phyloP scores from a whole-genome alignment of 2,113 vertebrate genomes.

The Saguinus midas region DNA sequence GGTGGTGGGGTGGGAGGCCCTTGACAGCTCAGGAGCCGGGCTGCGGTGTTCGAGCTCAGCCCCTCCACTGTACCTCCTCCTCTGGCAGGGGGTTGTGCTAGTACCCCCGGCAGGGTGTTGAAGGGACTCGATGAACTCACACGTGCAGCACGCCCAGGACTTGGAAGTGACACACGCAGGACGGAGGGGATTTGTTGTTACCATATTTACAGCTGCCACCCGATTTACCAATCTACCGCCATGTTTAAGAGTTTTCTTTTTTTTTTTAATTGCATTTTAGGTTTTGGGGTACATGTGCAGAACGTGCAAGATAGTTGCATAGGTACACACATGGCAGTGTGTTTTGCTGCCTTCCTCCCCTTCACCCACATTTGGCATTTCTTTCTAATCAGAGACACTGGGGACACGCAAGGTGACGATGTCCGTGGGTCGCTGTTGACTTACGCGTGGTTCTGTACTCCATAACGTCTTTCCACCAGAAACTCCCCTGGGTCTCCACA shows the following conservation, averaged over 20 bases:
- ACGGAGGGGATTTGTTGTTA: fast-evolving
- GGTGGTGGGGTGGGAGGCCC: neutral
- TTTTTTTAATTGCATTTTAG: too few relatives aligned
- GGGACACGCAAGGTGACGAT: neutral
- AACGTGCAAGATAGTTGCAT: too few relatives aligned
- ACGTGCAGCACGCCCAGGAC: neutral
- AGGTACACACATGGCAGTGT: too few relatives aligned
- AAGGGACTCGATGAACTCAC: neutral
- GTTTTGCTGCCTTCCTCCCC: too few relatives aligned
- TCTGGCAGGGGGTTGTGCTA: neutral
- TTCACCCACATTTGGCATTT: too few relatives aligned
- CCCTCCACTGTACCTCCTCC: neutral
- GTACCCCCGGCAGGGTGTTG: fast-evolving
- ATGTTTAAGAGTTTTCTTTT: too few relatives aligned
- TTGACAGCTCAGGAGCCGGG: fast-evolving
- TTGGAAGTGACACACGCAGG: fast-evolving
- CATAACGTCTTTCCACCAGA: neutral
- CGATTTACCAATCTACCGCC: neutral
- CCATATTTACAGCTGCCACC: fast-evolving
- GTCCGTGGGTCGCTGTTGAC: fast-evolving
- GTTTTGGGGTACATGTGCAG: too few relatives aligned
- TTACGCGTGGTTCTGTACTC: neutral
- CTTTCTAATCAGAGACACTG: neutral
- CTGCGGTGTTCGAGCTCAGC: neutral
- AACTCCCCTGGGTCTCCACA: fast-evolving